Conservation (phyloP, 2,113 vertebrate genomes). For the mouse (Mus musculus) region DNA sequence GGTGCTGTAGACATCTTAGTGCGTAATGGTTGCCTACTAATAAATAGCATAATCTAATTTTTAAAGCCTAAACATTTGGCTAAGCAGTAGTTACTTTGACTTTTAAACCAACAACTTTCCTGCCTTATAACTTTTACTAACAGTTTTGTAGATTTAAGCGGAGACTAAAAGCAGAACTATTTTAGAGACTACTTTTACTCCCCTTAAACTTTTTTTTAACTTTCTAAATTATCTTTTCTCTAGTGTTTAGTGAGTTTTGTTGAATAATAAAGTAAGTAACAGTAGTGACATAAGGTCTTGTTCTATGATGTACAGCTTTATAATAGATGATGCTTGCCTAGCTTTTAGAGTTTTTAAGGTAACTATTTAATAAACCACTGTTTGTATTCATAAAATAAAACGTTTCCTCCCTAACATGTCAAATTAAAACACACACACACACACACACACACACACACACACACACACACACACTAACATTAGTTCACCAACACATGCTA, state of each 20-base stretch:
- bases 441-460: constrained; percentile 94
- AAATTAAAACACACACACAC: constrained; percentile 90
- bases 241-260: constrained; percentile 90
- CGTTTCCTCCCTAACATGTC: constrained; percentile 87
- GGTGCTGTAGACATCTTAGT: constrained; percentile 61
- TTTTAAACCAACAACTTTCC: constrained; percentile 79
- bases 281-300: constrained; percentile 84
- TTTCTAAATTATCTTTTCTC: constrained; percentile 89
- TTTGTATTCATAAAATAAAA: constrained; percentile 89
- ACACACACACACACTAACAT: constrained; percentile 94
- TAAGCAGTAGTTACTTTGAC: constrained; percentile 75
- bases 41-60: constrained; percentile 77
- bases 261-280: constrained; percentile 90
- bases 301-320: constrained; percentile 85
- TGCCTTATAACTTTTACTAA: constrained; percentile 71
- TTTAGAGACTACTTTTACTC: constrained; percentile 84
- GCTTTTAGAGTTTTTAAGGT: constrained; percentile 86
- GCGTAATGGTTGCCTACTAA: constrained; percentile 70
- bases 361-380: constrained; percentile 86
- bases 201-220: constrained; percentile 86
- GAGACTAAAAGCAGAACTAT: constrained; percentile 80
- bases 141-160: constrained; percentile 79
- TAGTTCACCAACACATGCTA: constrained; percentile 98
- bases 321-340: constrained; percentile 87
- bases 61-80: constrained; percentile 72